These are phyloP conservation scores for Epinephelus malabaricus DNA, from an alignment of 2,797 vertebrate genomes.

Conservation along the genomic window DNA sequence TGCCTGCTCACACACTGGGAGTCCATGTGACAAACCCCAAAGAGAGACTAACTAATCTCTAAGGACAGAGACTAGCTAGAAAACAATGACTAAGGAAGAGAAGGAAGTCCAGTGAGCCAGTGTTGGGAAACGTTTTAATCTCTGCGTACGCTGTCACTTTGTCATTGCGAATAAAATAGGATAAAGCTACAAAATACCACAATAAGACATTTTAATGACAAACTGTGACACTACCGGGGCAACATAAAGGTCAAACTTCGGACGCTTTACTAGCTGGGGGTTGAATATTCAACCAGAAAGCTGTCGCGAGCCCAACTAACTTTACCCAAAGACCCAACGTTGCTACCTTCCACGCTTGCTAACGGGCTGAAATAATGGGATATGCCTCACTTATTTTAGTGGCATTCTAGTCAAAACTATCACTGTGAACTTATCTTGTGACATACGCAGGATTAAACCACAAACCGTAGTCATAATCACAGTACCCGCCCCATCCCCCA, in stretches of 20 bases:
- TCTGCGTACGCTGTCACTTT: background rate
- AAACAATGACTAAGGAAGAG: slow-evolving; percentile 35
- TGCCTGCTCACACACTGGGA: background rate
- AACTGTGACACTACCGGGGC: background rate
- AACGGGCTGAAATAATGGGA: background rate
- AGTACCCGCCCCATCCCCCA: slow-evolving; percentile 54
- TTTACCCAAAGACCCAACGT: slow-evolving; percentile 9
- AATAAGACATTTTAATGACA: background rate
- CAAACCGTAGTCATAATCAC: slow-evolving; percentile 11
- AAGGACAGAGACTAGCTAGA: background rate
- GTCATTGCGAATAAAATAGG: background rate
- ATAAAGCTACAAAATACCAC: background rate
- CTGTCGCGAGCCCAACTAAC: slow-evolving; percentile 20
- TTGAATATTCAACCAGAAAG: background rate
- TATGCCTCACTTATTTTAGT: background rate
- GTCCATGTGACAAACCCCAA: slow-evolving; percentile 26
- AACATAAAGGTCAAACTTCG: background rate
- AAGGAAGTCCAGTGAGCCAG: background rate
- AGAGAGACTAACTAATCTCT: background rate
- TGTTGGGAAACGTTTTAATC: background rate
- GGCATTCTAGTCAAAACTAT: background rate
- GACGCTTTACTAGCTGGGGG: background rate
- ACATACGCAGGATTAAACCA: slow-evolving; percentile 34
- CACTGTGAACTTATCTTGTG: background rate
- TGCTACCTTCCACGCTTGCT: background rate